Evolutionary conservation across 2,797 vertebrate genomes (phyloP).

Genomic region (Nyctalus aviator): DNA sequence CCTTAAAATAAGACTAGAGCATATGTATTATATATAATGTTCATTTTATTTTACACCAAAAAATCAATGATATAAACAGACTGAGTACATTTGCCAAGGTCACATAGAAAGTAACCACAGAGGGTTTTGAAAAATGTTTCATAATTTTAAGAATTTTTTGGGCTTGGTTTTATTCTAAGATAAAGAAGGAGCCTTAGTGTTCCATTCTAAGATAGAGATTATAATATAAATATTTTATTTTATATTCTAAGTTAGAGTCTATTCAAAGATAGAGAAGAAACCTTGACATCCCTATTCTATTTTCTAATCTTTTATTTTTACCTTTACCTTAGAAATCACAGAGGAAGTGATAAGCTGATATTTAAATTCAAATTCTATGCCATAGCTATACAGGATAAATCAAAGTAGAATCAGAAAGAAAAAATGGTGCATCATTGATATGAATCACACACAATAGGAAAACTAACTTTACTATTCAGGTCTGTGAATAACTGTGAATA

Average conservation of each 20-base stretch:
- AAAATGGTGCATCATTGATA: not conserved
- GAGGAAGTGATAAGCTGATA: not conserved
- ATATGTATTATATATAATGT: not conserved
- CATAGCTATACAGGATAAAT: not conserved
- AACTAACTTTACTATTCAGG: conserved; percentile 33
- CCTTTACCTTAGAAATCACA: not conserved
- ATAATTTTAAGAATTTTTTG: not conserved
- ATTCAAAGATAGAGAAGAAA: not conserved
- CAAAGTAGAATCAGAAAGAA: not conserved
- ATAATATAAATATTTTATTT: not conserved
- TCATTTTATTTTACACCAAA: not conserved
- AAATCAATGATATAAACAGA: not conserved
- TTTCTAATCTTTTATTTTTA: conserved; percentile 35
- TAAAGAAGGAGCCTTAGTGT: not conserved
- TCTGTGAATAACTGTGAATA: not conserved
- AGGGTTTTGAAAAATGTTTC: not conserved
- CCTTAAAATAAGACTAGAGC: not conserved
- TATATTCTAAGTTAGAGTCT: not conserved
- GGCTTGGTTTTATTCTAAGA: not conserved
- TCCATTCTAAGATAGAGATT: not conserved
- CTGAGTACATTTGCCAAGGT: not conserved
- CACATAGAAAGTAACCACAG: fast-evolving
- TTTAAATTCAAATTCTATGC: not conserved
- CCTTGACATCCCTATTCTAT: not conserved
- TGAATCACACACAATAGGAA: conserved; percentile 2